These are phyloP conservation scores for Electrophaes corylata DNA, from an alignment of 2,888 invertebrate genomes.

Conservation along the genomic window DNA sequence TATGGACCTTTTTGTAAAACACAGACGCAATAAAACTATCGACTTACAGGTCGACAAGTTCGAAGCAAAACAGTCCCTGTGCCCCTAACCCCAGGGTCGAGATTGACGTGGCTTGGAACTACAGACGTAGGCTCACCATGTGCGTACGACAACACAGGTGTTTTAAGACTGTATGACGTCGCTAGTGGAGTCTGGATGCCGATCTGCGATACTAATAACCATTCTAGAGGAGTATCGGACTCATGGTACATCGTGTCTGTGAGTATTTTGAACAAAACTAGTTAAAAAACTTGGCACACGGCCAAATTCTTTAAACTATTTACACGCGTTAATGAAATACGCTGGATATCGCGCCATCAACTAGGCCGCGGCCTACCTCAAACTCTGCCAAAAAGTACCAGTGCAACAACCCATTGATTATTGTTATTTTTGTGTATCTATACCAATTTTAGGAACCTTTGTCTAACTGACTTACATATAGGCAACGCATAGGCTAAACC, in stretches of 20 bases:
- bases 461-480: too few species aligned
- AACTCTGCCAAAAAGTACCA: too few species aligned
- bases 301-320: too few species aligned
- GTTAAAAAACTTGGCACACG: background rate
- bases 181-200: constrained; percentile 92
- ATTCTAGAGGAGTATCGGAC: constrained; percentile 77
- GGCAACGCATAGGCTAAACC: too few species aligned
- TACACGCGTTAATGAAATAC: too few species aligned
- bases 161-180: constrained; percentile 88
- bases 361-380: too few species aligned
- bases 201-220: constrained; percentile 88
- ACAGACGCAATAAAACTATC: background rate
- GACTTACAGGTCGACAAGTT: constrained; percentile 64
- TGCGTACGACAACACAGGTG: constrained; percentile 90
- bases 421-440: too few species aligned
- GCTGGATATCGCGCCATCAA: too few species aligned
- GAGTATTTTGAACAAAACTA: constrained; percentile 51
- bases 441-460: too few species aligned
- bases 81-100: constrained; percentile 87
- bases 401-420: too few species aligned
- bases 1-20: too few species aligned
- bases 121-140: constrained; percentile 92
- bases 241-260: constrained; percentile 83
- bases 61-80: constrained; percentile 81
- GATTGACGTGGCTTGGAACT: constrained; percentile 91